Evolutionary conservation across 2,113 vertebrate genomes (phyloP).

Genomic region (Atractosteus spatula): DNA sequence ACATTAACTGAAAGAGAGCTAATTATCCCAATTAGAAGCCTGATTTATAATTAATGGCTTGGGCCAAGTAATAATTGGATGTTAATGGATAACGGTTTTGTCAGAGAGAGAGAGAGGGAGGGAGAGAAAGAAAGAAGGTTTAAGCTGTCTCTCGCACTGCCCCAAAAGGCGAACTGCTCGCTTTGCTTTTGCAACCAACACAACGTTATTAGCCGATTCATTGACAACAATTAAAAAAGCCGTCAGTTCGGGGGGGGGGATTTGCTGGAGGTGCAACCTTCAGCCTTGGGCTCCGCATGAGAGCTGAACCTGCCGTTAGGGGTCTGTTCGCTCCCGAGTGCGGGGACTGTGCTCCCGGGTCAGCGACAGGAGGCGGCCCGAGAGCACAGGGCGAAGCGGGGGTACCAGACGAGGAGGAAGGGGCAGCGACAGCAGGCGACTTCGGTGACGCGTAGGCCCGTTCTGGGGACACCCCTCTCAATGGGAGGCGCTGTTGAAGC

Average conservation of each 20-base stretch:
- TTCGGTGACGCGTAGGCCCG: neutral
- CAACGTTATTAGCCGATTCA: constrained; percentile 15
- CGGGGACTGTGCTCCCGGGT: constrained; percentile 2
- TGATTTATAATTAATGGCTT: constrained; percentile 97
- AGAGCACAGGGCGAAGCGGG: neutral
- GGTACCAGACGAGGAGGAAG: neutral
- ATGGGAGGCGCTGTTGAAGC: constrained; percentile 3
- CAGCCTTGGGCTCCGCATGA: neutral
- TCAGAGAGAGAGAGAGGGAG: constrained; percentile 43
- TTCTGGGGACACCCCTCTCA: neutral
- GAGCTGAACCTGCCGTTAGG: neutral
- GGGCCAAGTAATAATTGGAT: constrained; percentile 92
- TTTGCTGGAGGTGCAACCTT: neutral
- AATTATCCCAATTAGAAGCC: constrained; percentile 96
- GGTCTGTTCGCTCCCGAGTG: neutral
- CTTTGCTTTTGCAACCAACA: constrained; percentile 10
- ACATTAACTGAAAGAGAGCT: constrained; percentile 85
- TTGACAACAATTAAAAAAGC: neutral
- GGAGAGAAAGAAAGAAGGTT: constrained; percentile 1
- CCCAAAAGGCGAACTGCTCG: constrained; percentile 29
- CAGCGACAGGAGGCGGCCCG: neutral
- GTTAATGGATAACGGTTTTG: constrained; percentile 96
- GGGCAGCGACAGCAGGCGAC: neutral
- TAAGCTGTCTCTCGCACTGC: constrained; percentile 32
- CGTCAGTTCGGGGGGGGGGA: neutral